Conservation (phyloP, 1,140 invertebrate genomes). For the Lethrus apterus region DNA sequence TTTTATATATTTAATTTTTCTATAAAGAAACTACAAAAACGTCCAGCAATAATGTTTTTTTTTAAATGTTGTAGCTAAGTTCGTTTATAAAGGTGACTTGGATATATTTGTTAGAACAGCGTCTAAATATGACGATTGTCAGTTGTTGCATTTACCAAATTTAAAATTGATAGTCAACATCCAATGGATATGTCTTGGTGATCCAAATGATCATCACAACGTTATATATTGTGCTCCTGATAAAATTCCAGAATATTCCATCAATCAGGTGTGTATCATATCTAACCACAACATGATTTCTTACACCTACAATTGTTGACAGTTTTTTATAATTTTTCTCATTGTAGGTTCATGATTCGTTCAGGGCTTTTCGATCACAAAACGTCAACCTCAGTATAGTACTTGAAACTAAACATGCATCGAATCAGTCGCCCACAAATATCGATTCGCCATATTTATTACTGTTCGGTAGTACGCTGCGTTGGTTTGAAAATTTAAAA, state of each 20-base stretch:
- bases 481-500: conserved; percentile 94
- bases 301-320: background rate
- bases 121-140: conserved; percentile 97
- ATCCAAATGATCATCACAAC: conserved; percentile 93
- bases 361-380: conserved; percentile 88
- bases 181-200: conserved; percentile 85
- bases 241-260: conserved; percentile 94
- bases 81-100: conserved; percentile 79
- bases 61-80: conserved; percentile 52
- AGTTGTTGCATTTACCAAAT: conserved; percentile 83
- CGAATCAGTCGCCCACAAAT: conserved; percentile 48
- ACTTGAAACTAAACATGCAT: conserved; percentile 75
- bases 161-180: conserved; percentile 79
- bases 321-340: conserved; percentile 16
- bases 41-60: background rate
- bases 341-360: conserved; percentile 71
- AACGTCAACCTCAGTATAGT: conserved; percentile 83
- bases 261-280: conserved; percentile 84
- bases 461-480: conserved; percentile 85
- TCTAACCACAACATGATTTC: no score
- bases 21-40: background rate
- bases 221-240: conserved; percentile 95
- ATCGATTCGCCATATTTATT: conserved; percentile 68
- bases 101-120: conserved; percentile 89
- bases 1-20: background rate